Evolutionary conservation across 2,797 vertebrate species (phyloP), one percentile per base, ranked within the genome.

Genomic region (Scyliorhinus canicula): DNA sequence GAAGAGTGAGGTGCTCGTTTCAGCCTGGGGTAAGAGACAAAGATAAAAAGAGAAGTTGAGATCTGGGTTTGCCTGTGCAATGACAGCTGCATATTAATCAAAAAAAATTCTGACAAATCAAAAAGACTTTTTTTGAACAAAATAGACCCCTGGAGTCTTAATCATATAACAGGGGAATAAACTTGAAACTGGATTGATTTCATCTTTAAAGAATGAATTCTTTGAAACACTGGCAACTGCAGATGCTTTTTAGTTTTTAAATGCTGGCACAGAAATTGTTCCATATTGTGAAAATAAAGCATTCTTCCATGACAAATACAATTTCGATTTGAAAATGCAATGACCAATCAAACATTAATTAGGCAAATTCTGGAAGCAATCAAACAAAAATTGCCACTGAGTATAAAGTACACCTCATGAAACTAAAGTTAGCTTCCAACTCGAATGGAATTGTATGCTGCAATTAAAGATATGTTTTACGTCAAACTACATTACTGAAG

Each of bases 51-150:
- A 95, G 95, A 95, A 96, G 97, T 97, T 97, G 97, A 97, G 97
- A 97, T 97, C 98, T 98, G 97, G 97, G 98, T 99, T 98, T 97
- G 98, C 98, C 97, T 98, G 67, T 96, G 97, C 98, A 98, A 98
- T 99, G 99, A 98, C 98, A 99, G 98, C 98, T 99, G 98, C 98
- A 99, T 98, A 99, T 99, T 99, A 98, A 99, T 99, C 98, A 97
- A 98, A 98, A 98, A 98, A 98, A 98, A 97, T 98, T 98, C 98
- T 98, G 98, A 98, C 98, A 98, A 99, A 98, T 99, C 98, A 99
- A 99, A 99, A 98, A 98, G 98, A 97, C 97, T 95, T 97, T 98
- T 95, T 95, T 97, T 96, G 97, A 97, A 97, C 97, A 97, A 98
- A 98, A 97, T 98, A 96, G 97, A 98, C 98, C 98, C 98, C 98